Base-by-base conservation (phyloP, 1,140 invertebrate genomes). In the Caenorhabditis briggsae region DNA sequence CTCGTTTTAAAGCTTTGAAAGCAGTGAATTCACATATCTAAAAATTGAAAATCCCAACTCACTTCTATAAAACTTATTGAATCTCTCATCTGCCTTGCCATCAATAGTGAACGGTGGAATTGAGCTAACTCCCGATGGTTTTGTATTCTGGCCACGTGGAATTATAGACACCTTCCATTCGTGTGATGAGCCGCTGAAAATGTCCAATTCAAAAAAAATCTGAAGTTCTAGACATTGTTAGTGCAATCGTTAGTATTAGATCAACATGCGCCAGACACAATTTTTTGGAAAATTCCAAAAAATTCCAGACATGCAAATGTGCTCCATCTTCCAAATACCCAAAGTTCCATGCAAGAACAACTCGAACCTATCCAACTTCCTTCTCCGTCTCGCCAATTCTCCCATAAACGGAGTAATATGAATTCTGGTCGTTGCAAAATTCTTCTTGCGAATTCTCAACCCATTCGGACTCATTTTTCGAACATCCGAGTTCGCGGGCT, bases 391-490 rank as follows among this genome's bases (percentile, higher is more conserved):
- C 11, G 70, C 70, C 0, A 78, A 46, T 78, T 78, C 70, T 23
- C 70, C 70, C 70, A 78, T 78, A 53, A 78, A 78, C 46, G 70
- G 70, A 53, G 70, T 78, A 12, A 78, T 78, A 78, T 78, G 70
- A 50, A 78, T 78, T 78, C 46, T 20, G n/a, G 70, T 78, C n/a
- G 70, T 78, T 11, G 70, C 70, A 14, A 78, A 78, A 78, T 78
- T 78, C 20, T 78, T 78, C 14, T 78, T 78, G 1, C 70, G 70
- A 78, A 50, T 70, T 48, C 65, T 70, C 65, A 70, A 46, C 11
- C 23, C 61, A 12, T 7, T 12, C 7, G 70, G 46, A 78, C 7
- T 50, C n/a, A 5, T 50, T 46, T 53, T 78, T n/a, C 70, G 70
- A 20, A 78, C 70, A 25, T 78, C 70, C 43, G 70, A 41, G 3